These are phyloP conservation scores for Tribolium freemani DNA, from an alignment of 2,888 invertebrate genomes.

Conservation along the genomic window DNA sequence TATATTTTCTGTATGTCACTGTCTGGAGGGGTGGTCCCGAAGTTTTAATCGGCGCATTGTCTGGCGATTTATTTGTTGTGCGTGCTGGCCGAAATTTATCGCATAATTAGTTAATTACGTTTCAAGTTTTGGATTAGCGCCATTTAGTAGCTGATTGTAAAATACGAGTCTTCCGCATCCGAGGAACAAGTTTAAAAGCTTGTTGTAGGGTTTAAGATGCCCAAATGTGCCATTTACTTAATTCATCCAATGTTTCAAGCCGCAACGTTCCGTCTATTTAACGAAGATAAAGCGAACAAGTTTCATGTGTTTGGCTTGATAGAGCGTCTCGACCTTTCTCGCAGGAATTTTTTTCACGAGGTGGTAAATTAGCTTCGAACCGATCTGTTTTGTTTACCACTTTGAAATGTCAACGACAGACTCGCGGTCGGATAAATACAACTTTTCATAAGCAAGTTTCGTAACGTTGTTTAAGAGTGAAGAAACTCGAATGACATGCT, in stretches of 20 bases:
- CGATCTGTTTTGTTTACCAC: slow-evolving; percentile 44
- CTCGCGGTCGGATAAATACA: not conserved
- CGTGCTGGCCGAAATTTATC: not conserved
- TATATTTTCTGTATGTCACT: no score
- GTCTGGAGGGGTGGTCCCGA: not conserved
- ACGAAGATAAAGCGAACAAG: slow-evolving; percentile 54
- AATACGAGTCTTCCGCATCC: slow-evolving; percentile 46
- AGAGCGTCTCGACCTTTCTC: slow-evolving; percentile 3
- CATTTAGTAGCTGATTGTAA: slow-evolving; percentile 45
- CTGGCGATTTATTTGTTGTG: not conserved
- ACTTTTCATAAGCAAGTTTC: no score
- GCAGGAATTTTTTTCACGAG: not conserved
- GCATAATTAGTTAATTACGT: slow-evolving; percentile 29
- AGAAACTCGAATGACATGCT: no score
- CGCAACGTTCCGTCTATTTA: slow-evolving; percentile 53
- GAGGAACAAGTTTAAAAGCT: slow-evolving; percentile 48
- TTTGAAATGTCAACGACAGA: slow-evolving; percentile 37
- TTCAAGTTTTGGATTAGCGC: slow-evolving; percentile 38
- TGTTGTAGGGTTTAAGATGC: slow-evolving; percentile 54
- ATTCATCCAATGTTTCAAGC: slow-evolving; percentile 55
- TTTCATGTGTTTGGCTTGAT: slow-evolving; percentile 34
- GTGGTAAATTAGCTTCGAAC: slow-evolving; percentile 31
- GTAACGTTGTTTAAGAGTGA: no score
- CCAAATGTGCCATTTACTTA: slow-evolving; percentile 58
- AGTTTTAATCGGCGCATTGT: not conserved